These are phyloP conservation scores for Atethmia centrago DNA, from an alignment of 2,888 invertebrate genomes.

Conservation along the genomic window DNA sequence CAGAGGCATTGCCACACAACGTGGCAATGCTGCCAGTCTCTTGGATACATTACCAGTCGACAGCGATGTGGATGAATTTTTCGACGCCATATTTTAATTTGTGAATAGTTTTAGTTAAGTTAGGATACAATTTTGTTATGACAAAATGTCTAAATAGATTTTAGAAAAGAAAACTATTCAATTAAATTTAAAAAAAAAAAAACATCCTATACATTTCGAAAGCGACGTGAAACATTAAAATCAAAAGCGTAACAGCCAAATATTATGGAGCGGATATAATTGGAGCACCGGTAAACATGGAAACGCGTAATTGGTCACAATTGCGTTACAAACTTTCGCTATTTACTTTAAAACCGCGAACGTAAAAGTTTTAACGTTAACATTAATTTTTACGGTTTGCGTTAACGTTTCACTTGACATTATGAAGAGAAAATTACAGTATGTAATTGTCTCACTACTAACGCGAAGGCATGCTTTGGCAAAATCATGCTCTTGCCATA, in stretches of 20 bases:
- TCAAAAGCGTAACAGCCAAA: conserved; percentile 64
- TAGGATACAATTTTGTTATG: too few relatives aligned
- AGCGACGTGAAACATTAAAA: conserved; percentile 57
- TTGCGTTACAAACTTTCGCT: conserved; percentile 62
- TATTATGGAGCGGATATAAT: conserved; percentile 61
- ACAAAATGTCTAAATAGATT: too few relatives aligned
- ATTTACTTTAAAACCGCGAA: conserved; percentile 59
- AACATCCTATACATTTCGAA: conserved; percentile 58
- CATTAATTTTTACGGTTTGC: conserved; percentile 35
- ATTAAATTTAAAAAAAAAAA: too few relatives aligned
- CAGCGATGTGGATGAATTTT: too few relatives aligned
- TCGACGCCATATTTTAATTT: too few relatives aligned
- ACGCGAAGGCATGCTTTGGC: neutral
- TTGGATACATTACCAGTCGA: too few relatives aligned
- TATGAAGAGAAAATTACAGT: neutral
- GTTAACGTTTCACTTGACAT: conserved; percentile 38
- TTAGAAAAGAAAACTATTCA: too few relatives aligned
- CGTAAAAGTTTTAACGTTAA: conserved; percentile 50
- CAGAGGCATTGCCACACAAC: too few relatives aligned
- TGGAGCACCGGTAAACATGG: conserved; percentile 46
- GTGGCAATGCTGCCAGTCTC: too few relatives aligned
- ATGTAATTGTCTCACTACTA: neutral
- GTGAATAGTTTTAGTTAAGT: too few relatives aligned
- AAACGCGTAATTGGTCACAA: conserved; percentile 58
- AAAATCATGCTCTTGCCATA: neutral